Percentiles rank a stretch among this genome's conserved stretches.
Evolutionary conservation across 2,113 vertebrate species (phyloP).

Genomic region (Chrysochloris asiatica): DNA sequence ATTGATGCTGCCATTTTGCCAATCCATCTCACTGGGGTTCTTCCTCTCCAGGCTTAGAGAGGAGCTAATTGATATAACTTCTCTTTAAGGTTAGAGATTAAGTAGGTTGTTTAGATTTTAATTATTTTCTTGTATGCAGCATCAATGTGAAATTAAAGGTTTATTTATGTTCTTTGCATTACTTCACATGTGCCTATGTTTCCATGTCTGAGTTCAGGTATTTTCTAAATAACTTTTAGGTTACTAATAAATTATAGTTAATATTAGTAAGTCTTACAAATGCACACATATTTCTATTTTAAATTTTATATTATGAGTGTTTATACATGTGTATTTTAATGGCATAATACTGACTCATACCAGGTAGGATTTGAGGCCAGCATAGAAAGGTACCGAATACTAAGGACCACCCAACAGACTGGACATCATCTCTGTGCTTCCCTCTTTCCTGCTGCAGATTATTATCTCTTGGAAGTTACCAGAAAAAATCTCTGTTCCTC

Average conservation of each 20-base stretch:
- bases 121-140: neutral
- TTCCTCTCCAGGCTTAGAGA: too few relatives aligned
- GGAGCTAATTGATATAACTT: neutral
- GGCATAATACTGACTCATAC: neutral
- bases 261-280: neutral
- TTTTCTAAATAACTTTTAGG: neutral
- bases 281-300: neutral
- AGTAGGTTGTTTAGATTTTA: neutral
- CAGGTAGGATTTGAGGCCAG: neutral
- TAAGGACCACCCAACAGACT: neutral
- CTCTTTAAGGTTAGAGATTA: neutral
- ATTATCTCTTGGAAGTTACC: neutral
- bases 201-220: neutral
- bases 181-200: neutral
- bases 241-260: neutral
- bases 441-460: neutral
- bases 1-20: too few relatives aligned
- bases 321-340: neutral
- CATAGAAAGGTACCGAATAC: neutral
- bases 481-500: neutral
- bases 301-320: neutral
- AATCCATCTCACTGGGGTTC: too few relatives aligned
- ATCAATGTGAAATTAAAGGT: neutral
- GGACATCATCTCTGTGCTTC: neutral
- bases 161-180: neutral